These are phyloP conservation scores for Procapra przewalskii DNA, from an alignment of 2,113 vertebrate genomes.

Conservation along the genomic window DNA sequence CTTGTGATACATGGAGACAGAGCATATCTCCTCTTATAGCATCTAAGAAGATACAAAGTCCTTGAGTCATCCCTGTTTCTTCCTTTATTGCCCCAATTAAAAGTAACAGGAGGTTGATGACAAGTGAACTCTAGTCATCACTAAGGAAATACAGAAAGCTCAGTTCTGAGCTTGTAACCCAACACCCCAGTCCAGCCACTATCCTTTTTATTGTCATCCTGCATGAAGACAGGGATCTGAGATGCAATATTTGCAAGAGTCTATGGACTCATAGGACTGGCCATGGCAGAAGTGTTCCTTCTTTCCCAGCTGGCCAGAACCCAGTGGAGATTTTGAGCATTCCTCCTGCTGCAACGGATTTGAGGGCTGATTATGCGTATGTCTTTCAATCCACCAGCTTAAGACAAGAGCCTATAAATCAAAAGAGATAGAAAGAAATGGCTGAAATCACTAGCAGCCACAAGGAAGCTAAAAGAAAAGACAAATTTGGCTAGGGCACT, in stretches of 20 bases:
- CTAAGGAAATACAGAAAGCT: neutral
- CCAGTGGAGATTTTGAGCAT: neutral
- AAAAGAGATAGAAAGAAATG: constrained; percentile 29
- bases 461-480: neutral
- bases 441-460: neutral
- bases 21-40: neutral
- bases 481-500: neutral
- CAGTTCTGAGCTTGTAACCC: neutral
- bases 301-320: constrained; percentile 18
- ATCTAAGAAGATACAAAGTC: neutral
- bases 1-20: neutral
- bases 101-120: neutral
- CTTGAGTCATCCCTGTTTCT: neutral
- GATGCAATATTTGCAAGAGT: neutral
- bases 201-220: neutral
- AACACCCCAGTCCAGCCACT: neutral
- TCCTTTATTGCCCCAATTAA: neutral
- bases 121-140: neutral
- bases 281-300: neutral
- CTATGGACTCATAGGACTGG: neutral
- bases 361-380: neutral
- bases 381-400: neutral
- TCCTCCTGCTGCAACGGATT: neutral
- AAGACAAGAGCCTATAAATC: no score
- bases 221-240: neutral